phyloP scores from a whole-genome alignment of 1,140 invertebrate genomes.

The Lepidostoma basale region DNA sequence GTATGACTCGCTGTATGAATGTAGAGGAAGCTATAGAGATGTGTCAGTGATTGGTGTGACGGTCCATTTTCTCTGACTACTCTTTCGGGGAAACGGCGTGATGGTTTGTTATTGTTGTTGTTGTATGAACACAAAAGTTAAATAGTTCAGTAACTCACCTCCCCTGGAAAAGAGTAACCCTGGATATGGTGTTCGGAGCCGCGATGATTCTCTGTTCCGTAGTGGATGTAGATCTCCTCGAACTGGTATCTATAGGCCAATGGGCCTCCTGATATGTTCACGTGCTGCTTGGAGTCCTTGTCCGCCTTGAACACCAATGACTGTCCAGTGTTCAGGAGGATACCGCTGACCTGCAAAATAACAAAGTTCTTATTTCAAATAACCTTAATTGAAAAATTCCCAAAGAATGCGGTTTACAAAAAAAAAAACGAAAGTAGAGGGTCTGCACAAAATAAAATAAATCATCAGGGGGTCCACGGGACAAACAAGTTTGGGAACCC shows the following conservation, averaged over 20 bases:
- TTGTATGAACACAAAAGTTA: no score
- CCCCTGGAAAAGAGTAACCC: slow-evolving; percentile 91
- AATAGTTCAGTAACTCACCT: slow-evolving; percentile 77
- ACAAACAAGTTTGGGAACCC: no score
- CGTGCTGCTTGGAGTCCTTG: slow-evolving; percentile 80
- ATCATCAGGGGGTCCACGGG: no score
- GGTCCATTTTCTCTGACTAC: no score
- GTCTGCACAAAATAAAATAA: no score
- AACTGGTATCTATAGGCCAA: slow-evolving; percentile 94
- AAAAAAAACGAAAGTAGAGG: no score
- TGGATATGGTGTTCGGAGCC: slow-evolving; percentile 95
- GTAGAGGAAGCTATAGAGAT: no score
- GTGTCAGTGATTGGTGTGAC: no score
- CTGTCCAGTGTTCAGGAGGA: slow-evolving; percentile 88
- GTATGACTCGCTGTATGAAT: no score
- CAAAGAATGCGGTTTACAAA: no score
- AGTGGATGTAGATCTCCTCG: slow-evolving; percentile 94
- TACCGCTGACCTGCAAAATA: slow-evolving; percentile 77
- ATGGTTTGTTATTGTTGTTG: no score
- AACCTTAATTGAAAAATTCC: not conserved
- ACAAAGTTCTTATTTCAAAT: not conserved
- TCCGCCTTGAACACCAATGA: slow-evolving; percentile 89
- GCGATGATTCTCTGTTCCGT: slow-evolving; percentile 82
- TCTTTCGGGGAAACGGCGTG: no score
- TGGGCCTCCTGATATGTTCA: slow-evolving; percentile 95